These are phyloP conservation scores for Cactoblastis cactorum DNA, from an alignment of 2,888 invertebrate species.

Conservation along the genomic window DNA sequence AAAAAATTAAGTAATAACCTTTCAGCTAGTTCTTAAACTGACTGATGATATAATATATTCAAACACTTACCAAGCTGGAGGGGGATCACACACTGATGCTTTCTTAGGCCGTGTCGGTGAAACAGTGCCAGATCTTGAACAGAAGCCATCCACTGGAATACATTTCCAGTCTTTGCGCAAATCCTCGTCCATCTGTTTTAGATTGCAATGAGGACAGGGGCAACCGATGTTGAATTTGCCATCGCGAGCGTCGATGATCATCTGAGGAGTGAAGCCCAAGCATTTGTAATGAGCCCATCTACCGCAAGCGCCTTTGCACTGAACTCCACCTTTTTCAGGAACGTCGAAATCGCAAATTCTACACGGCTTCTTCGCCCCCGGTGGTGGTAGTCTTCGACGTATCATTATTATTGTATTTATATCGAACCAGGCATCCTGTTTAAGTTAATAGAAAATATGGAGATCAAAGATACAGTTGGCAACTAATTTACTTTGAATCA, in stretches of 20 bases:
- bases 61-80: no score
- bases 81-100: no score
- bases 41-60: no score
- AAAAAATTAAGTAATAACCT: no score
- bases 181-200: neutral
- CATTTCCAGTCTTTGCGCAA: neutral
- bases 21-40: no score
- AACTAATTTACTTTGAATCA: no score
- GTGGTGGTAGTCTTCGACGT: constrained; percentile 17
- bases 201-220: constrained; percentile 48
- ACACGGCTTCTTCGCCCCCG: constrained; percentile 44
- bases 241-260: constrained; percentile 45
- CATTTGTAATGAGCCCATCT: constrained; percentile 55
- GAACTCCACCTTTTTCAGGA: constrained; percentile 40
- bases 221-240: constrained; percentile 45
- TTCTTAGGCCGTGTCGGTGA: no score
- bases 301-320: constrained; percentile 50
- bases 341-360: constrained; percentile 45
- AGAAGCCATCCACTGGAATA: neutral
- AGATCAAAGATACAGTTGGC: no score
- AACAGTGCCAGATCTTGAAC: neutral
- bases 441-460: no score
- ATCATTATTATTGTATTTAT: no score
- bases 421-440: no score
- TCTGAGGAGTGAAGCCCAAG: constrained; percentile 44